Base-by-base conservation (phyloP, 1,140 invertebrate species). In the Akabosia matsudoensis region DNA sequence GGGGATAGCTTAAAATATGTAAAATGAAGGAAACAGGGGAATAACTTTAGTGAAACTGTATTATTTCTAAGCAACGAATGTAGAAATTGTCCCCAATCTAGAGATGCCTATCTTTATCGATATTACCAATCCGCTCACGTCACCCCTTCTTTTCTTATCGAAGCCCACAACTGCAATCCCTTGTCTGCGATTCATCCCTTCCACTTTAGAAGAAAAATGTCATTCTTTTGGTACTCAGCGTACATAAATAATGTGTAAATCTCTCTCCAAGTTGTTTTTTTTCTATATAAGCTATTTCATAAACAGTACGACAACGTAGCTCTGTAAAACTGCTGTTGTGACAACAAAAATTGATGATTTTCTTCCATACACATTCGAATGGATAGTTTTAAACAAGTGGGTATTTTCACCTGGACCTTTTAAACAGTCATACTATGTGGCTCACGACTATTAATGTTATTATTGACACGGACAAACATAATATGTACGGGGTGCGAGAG, bases 81-180 rank as follows among this genome's bases (percentile, higher is more conserved):
- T 7, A 67, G 61, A 24, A 31, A 30, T 30, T 30, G 61, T 22
- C 7, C 24, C 54, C 7, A 61, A 45, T 45, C 37, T 45, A 18
- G 7, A 45, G 7, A 45, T 45, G n/a, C n/a, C 37, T 45, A 45
- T 45, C 54, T 67, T 67, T 67, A 67, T 67, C 61, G 31, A 67
- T 67, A 67, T 67, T 67, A 67, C 61, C 61, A 67, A 67, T 67
- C 61, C 28, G 61, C 28, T 67, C 61, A 67, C 61, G 61, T 67
- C 61, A 67, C 61, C 61, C 61, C 61, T 22, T 67, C 31, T 67
- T n/a, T 67, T 61, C 7, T 30, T 31, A 24, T 67, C n/a, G 3
- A 67, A 16, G 61, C 24, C 24, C 24, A 31, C 10, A 28, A 67
- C 22, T n/a, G n/a, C n/a, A n/a, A 22, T 10, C 61, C 24, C 24